Evolutionary conservation across 2,888 invertebrate species (phyloP), one percentile per base, ranked within the genome.

Genomic region (Acronicta alni): DNA sequence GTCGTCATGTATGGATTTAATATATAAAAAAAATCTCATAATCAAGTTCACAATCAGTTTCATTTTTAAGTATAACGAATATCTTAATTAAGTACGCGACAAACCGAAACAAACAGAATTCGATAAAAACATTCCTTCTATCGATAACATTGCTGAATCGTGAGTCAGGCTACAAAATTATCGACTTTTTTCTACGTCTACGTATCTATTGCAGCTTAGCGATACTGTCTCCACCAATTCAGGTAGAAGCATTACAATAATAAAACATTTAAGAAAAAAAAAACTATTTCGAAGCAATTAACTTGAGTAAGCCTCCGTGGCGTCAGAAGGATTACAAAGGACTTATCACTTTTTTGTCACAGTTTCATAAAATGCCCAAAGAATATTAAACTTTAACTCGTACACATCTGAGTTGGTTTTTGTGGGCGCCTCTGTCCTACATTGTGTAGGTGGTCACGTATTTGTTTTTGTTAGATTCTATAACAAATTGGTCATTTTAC

Each of bases 271-370:
- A 87, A 80, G 85, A 76, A 72, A 79, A 84, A 90, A 90, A 90
- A 90, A 88, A 83, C 79, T 65, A 86, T 88, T 90, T 85, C 85
- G 82, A 92, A 91, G 90, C 93, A 93, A 94, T 94, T 93, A 94
- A 92, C 88, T 89, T 80, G 75, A 86, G 84, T 92, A 86, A 92
- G 88, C 89, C 89, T 86, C 87, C 72, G 79, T 92, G 93, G 93
- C 93, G 93, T 93, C 93, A 92, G 89, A 79, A 83, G 89, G 91
- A 92, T 93, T 92, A 93, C 92, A 92, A 90, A 87, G 88, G 90
- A 91, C 88, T 91, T 93, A 92, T 91, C 91, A 89, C 89, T 87
- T 89, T 91, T 91, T 90, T 89, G 84, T 86, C 64, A 57, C 57
- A 70, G 55, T 60, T 23, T 58, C 57, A 30, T 1, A 20, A n/a